Base-by-base conservation (phyloP, 1,140 invertebrate species). In the Paracyclopina nana region DNA sequence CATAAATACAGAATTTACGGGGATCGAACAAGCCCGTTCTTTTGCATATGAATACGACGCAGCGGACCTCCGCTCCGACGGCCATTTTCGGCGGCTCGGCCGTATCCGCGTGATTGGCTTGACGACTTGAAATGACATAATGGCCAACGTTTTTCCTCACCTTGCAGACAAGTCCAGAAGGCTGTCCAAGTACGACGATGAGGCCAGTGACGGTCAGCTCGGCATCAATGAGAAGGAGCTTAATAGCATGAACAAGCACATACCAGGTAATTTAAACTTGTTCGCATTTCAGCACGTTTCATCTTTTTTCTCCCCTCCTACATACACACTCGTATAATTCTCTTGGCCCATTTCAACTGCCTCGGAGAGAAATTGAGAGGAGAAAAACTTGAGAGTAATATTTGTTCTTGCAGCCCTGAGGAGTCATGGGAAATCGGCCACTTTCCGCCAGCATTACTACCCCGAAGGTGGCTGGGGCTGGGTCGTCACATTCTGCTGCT, bases 171-270 rank as follows among this genome's bases (percentile, higher is more conserved):
- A 43, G 24, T 27, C 25, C 20, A 20, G 14, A 22, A 8, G 50
- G 6, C 24, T 24, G 20, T 52, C 50, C 18, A 42, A 43, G 24
- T 52, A 44, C 27, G 50, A 52, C 12, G 50, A 52, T 26, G 50
- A 52, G 27, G 12, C 43, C 16, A 45, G 38, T n/a, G 50, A 52
- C 12, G 40, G 40, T 12, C 50, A 52, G 27, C 26, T 52, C 14
- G 50, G 50, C 16, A 52, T 52, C 16, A 52, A 52, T 44, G 50
- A 52, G 18, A 52, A 40, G 34, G 50, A 52, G 18, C 26, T 52
- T 6, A 46, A 52, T 27, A 46, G 31, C 27, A 52, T 52, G 50
- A 52, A 52, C 34, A 52, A 52, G 27, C 50, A 52, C 20, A 52
- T 52, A 22, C 50, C 50, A 44, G 50, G 50, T 52, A 52, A 44